These are phyloP conservation scores for Turritopsis dohrnii DNA, from an alignment of 30 jellyfish, hydroid and myxozoan genomes.

Conservation along the genomic window DNA sequence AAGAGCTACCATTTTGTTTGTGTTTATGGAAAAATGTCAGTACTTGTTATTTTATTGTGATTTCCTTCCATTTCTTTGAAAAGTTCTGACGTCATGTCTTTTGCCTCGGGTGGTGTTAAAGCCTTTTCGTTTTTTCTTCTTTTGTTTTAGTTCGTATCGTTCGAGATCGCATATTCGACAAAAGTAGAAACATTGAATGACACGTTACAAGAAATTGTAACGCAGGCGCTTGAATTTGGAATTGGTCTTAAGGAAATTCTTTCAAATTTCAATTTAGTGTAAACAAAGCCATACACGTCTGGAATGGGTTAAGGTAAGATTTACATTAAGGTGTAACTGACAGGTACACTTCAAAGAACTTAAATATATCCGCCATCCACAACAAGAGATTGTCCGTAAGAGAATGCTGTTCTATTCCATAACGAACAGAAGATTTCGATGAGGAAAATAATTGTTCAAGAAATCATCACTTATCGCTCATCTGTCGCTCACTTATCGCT, in stretches of 20 bases:
- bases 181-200: neutral
- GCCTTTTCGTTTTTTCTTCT: conserved; percentile 2
- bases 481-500: neutral
- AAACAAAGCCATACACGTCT: neutral
- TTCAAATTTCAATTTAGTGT: neutral
- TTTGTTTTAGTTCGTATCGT: neutral
- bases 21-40: conserved; percentile 88
- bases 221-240: neutral
- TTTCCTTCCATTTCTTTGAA: conserved; percentile 1
- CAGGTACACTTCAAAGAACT: neutral
- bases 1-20: conserved; percentile 49
- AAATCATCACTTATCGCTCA: neutral
- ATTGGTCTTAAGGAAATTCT: conserved; percentile 4
- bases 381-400: neutral
- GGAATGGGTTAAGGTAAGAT: neutral
- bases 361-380: neutral
- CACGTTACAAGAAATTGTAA: neutral
- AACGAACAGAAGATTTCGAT: neutral
- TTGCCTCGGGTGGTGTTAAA: neutral
- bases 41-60: neutral
- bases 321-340: neutral
- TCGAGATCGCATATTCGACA: conserved; percentile 6
- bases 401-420: neutral
- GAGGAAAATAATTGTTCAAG: neutral
- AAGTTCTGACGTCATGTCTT: neutral